Conservation (phyloP, 2,797 vertebrate species). For the Danio tinwini region DNA sequence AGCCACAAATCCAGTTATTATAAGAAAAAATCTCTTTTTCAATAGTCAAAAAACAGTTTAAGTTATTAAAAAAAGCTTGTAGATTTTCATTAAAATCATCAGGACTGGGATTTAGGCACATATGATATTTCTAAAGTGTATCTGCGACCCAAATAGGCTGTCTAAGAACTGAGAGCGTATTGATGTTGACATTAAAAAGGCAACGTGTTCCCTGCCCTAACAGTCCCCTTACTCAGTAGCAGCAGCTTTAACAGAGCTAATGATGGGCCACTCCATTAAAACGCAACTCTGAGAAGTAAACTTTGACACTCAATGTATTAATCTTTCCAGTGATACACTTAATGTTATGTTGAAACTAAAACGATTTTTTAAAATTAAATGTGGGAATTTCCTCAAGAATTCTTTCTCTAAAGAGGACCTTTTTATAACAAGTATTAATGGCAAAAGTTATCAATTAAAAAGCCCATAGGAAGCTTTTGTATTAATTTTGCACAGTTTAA, state of each 20-base stretch:
- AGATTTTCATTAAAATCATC: not conserved
- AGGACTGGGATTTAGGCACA: slow-evolving; percentile 9
- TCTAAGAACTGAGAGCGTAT: not conserved
- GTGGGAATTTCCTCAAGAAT: not conserved
- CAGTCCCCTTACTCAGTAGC: slow-evolving; percentile 1
- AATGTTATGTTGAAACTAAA: not conserved
- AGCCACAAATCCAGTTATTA: not conserved
- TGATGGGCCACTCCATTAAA: slow-evolving; percentile 42
- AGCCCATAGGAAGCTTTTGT: not conserved
- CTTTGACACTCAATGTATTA: slow-evolving; percentile 32
- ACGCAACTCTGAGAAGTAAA: slow-evolving; percentile 9
- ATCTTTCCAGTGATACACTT: slow-evolving; percentile 19
- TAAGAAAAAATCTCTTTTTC: not conserved
- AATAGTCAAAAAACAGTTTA: not conserved
- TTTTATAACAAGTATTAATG: not conserved
- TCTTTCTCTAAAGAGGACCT: not conserved
- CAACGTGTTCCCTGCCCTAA: slow-evolving; percentile 21
- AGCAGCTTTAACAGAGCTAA: slow-evolving; percentile 19
- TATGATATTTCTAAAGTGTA: not conserved
- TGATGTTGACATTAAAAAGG: slow-evolving; percentile 30
- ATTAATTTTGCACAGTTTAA: too few relatives aligned
- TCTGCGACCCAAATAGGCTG: not conserved
- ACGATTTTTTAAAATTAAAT: not conserved
- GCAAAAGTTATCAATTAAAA: not conserved
- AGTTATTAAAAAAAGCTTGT: not conserved